Conservation (phyloP, 2,113 vertebrate genomes). For the Phocoena phocoena region DNA sequence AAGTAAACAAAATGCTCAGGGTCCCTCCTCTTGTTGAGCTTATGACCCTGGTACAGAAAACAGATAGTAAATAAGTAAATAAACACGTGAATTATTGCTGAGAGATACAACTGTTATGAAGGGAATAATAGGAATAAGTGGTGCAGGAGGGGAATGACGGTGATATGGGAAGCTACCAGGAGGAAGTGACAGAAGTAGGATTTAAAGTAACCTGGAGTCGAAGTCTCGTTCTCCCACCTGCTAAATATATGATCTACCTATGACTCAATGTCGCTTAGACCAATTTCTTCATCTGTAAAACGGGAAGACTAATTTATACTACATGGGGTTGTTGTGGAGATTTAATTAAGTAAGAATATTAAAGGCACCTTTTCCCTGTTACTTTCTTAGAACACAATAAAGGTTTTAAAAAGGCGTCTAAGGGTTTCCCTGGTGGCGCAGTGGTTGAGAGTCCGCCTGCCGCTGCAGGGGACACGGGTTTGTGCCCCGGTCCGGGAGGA, state of each 20-base stretch:
- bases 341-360: slow-evolving; percentile 9
- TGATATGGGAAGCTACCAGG: not conserved
- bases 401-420: not conserved
- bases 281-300: not conserved
- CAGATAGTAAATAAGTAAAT: not conserved
- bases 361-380: not conserved
- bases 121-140: not conserved
- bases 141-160: not conserved
- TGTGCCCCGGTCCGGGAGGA: too few species aligned
- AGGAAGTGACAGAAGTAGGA: not conserved
- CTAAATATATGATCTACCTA: not conserved
- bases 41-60: not conserved
- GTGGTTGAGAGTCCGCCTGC: too few species aligned
- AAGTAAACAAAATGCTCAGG: not conserved
- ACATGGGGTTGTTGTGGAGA: not conserved
- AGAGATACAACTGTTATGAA: not conserved
- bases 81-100: not conserved
- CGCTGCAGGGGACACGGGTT: too few species aligned
- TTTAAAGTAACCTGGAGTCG: not conserved
- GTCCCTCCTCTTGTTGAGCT: not conserved
- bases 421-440: too few species aligned
- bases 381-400: not conserved
- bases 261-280: not conserved
- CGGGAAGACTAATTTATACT: not conserved
- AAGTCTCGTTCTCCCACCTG: not conserved